These are phyloP conservation scores for Gadus macrocephalus DNA, from an alignment of 2,113 vertebrate species.

Conservation along the genomic window DNA sequence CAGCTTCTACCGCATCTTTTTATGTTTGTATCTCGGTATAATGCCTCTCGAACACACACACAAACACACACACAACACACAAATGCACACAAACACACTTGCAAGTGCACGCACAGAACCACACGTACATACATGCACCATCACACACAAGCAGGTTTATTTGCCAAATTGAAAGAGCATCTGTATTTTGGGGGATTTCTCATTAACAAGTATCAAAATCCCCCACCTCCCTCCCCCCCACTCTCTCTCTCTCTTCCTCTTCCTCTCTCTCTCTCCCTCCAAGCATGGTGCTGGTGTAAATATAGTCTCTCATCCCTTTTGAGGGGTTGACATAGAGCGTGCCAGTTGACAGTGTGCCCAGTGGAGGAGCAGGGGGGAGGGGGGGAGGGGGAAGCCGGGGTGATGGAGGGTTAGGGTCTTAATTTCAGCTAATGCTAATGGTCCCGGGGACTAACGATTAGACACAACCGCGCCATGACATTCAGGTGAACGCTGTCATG, in stretches of 20 bases:
- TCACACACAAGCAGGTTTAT: too few species aligned
- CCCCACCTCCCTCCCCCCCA: conserved; percentile 9
- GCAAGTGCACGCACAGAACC: too few species aligned
- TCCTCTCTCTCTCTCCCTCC: neutral
- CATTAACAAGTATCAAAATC: conserved; percentile 61
- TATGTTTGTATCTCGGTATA: conserved; percentile 64
- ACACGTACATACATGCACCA: too few species aligned
- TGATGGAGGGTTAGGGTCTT: conserved; percentile 47
- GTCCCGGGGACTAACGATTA: conserved; percentile 57
- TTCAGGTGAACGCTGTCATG: conserved; percentile 65
- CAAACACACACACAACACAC: conserved; percentile 8
- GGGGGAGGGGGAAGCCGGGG: too few species aligned
- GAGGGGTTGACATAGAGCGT: conserved; percentile 65
- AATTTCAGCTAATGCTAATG: conserved; percentile 60
- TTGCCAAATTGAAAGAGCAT: conserved; percentile 68
- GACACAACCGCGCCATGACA: conserved; percentile 57
- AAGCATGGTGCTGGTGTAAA: conserved; percentile 67
- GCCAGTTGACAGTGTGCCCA: conserved; percentile 69
- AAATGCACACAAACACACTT: too few species aligned
- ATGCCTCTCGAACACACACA: conserved; percentile 24
- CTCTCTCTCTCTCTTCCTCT: conserved; percentile 23
- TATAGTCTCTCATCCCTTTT: conserved; percentile 70
- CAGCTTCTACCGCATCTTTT: conserved; percentile 63
- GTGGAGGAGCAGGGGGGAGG: conserved; percentile 30
- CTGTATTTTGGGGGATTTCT: conserved; percentile 67